phyloP scores from a whole-genome alignment of 2,113 vertebrate genomes.

The Rynchops niger region DNA sequence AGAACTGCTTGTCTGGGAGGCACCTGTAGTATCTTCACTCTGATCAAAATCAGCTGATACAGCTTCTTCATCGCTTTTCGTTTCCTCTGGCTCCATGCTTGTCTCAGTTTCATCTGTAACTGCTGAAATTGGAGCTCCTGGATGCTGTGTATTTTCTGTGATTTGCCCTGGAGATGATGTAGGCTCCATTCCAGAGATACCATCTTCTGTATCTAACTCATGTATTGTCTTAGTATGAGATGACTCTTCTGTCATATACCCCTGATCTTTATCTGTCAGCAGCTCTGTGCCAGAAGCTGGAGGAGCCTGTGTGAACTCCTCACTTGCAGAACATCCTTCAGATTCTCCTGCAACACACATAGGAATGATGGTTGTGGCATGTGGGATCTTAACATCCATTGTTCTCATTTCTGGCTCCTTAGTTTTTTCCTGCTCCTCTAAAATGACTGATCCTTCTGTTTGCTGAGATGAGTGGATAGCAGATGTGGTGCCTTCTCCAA shows the following conservation, averaged over 20 bases:
- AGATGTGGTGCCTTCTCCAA: neutral
- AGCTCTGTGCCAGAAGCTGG: neutral
- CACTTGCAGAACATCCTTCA: neutral
- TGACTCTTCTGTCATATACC: slow-evolving; percentile 9
- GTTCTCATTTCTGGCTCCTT: neutral
- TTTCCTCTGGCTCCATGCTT: neutral
- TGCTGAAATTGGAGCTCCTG: neutral
- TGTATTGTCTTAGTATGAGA: neutral
- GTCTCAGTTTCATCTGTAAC: neutral
- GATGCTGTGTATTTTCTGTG: neutral
- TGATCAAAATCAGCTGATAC: slow-evolving; percentile 21
- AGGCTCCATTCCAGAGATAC: slow-evolving; percentile 51
- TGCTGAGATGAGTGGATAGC: neutral
- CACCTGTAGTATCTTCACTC: neutral
- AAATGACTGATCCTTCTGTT: neutral
- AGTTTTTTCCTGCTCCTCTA: slow-evolving; percentile 21
- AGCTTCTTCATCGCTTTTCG: neutral
- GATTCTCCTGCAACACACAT: neutral
- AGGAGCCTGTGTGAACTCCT: neutral
- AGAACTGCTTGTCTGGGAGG: neutral
- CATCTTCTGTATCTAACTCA: slow-evolving; percentile 34
- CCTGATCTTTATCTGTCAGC: neutral
- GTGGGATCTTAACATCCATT: neutral
- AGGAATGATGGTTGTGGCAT: neutral
- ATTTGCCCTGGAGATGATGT: neutral